Evolutionary conservation across 2,113 vertebrate genomes (phyloP), one percentile per base, ranked within the genome.

Genomic region (Emydocephalus ijimae): DNA sequence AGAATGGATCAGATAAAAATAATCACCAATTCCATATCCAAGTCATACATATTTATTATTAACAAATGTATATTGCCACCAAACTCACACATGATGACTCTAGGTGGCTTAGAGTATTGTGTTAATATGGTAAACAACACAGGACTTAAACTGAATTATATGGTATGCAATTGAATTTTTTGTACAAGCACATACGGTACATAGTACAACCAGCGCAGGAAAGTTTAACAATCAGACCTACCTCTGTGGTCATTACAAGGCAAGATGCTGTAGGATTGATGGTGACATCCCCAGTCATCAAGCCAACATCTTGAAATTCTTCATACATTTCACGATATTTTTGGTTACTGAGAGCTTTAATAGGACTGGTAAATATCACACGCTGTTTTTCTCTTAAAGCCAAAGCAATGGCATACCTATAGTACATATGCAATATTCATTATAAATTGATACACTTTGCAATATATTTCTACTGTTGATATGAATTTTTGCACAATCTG

Each of bases 291-390:
- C 99, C 99, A 10, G 99, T 99, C 99, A 99, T 99, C 96, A 99
- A 97, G 21, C 99, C 99, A 88, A 99, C 99, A 92, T 99, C 99
- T 96, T 99, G 99, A 94, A 99, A 99, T 96, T 99, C 99, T 96
- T 99, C 99, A 74, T 99, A 99, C 99, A 99, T 99, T 94, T 99
- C 99, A 94, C 99, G 98, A 96, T 99, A 99, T 95, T 99, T 99
- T 96, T 99, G 99, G 95, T 99, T 99, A 96, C 99, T 99, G 88
- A 99, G 95, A 92, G 99, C 99, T 96, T 99, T 99, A 96, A 99
- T 99, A 88, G 99, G 99, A 95, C 99, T 99, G 55, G 99, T 99
- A 97, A 99, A 99, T 97, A 99, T 99, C 91, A 99, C 99, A 55
- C 99, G 98, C 95, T 99, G 99, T 93, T 99, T 99, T 85, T 99